Base-by-base conservation (phyloP, 1,140 invertebrate genomes). In the Heliothis subflexa region DNA sequence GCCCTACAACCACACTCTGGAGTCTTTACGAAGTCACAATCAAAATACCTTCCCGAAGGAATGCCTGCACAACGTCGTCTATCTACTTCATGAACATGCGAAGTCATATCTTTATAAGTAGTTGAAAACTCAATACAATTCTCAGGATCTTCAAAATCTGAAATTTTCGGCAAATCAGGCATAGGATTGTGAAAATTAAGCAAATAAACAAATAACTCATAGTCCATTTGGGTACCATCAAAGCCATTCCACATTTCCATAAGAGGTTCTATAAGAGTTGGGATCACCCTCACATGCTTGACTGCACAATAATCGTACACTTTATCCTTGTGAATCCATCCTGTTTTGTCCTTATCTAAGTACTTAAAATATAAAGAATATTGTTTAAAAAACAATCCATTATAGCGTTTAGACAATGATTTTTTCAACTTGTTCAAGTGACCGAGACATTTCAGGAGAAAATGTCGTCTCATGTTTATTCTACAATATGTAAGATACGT, bases 391-490 rank as follows among this genome's bases (percentile, higher is more conserved):
- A 92, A 92, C 0, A 73, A 78, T 2, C 66, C 55, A 54, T 82
- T 64, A 50, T 79, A 79, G 25, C 78, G 72, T 64, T 85, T 86
- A 33, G 86, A 85, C 59, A 93, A 79, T 79, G 61, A 71, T 62
- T 78, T 84, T 64, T 90, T 84, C 13, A 94, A 33, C 66, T 86
- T 86, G 78, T 93, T 94, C 33, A 94, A 79, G 25, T 85, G 81
- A 9, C 33, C 70, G 0, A 94, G 66, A 85, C 91, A 93, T 71
- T 83, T 78, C 5, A 77, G 75, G 55, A 84, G 82, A 9, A 82
- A 70, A 64, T 88, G 83, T 72, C 82, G 86, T 21, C 90, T 52
- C 7, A 91, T 79, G 21, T 93, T 92, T 16, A 86, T 71, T 14
- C 88, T 70, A 49, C 85, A 88, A 62, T 83, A 86, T 45, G 87